Percentiles rank a stretch among this genome's conserved stretches.
Conservation (phyloP, 92 coral and sea anemone genomes). For the Parazoanthus darwini region DNA sequence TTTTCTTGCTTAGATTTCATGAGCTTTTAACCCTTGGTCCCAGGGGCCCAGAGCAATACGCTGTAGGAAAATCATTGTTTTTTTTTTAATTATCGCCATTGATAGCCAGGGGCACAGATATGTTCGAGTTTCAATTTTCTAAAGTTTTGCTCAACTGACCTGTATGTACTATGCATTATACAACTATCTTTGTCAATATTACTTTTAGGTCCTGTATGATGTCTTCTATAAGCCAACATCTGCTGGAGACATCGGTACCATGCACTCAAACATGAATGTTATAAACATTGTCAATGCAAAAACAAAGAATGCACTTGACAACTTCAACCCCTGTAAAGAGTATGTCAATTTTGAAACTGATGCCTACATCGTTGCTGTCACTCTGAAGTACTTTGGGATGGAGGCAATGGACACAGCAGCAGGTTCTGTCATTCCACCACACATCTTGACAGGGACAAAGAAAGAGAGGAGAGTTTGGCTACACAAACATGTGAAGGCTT, state of each 20-base stretch:
- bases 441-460: conserved; percentile 4
- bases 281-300: conserved; percentile 53
- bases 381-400: conserved; percentile 61
- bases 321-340: conserved; percentile 57
- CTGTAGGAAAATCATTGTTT: too few relatives aligned
- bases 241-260: conserved; percentile 57
- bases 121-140: too few relatives aligned
- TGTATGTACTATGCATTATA: too few relatives aligned
- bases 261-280: conserved; percentile 58
- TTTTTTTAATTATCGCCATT: too few relatives aligned
- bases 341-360: conserved; percentile 67
- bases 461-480: background rate
- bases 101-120: too few relatives aligned
- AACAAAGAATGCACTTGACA: conserved; percentile 66
- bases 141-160: too few relatives aligned
- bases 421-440: conserved; percentile 54
- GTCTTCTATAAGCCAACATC: conserved; percentile 44
- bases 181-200: background rate
- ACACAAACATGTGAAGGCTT: conserved; percentile 13
- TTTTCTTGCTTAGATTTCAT: too few relatives aligned
- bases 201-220: conserved; percentile 49
- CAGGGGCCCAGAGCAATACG: too few relatives aligned
- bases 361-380: conserved; percentile 57
- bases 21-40: too few relatives aligned
- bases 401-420: conserved; percentile 24